Evolutionary conservation across 2,113 vertebrate species (phyloP).

Genomic region (Bufo gargarizans): DNA sequence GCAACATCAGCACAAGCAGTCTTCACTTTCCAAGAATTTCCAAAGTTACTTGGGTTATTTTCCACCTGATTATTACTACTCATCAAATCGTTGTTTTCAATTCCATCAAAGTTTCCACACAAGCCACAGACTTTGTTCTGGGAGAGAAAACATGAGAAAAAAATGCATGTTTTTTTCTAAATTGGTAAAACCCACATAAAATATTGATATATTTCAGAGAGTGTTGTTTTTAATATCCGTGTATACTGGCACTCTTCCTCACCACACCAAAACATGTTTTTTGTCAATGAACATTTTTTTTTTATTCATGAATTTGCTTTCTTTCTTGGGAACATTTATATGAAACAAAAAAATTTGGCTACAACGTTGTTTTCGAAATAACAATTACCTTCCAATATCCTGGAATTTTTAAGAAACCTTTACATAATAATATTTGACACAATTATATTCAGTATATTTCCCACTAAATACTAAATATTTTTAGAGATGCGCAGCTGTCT

Average conservation of each 20-base stretch:
- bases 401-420: too few species aligned
- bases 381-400: neutral
- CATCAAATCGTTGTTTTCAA: conserved; percentile 90
- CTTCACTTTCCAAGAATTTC: conserved; percentile 94
- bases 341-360: neutral
- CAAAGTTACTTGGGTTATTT: conserved; percentile 86
- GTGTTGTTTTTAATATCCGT: neutral
- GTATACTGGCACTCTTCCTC: neutral
- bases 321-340: neutral
- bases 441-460: too few species aligned
- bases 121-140: conserved; percentile 91
- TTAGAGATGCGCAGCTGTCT: too few species aligned
- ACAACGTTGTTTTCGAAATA: neutral
- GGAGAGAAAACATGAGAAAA: conserved; percentile 20
- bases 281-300: neutral
- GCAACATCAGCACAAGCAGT: conserved; percentile 85
- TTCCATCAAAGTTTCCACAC: conserved; percentile 94
- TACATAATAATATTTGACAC: too few species aligned
- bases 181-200: conserved; percentile 26
- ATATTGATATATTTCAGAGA: neutral
- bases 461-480: too few species aligned
- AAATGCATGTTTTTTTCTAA: neutral
- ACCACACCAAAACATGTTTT: neutral
- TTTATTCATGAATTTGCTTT: neutral
- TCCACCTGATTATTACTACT: conserved; percentile 93